These are phyloP conservation scores for Tenebrosternarchus preto DNA, from an alignment of 2,113 vertebrate genomes.

Conservation along the genomic window DNA sequence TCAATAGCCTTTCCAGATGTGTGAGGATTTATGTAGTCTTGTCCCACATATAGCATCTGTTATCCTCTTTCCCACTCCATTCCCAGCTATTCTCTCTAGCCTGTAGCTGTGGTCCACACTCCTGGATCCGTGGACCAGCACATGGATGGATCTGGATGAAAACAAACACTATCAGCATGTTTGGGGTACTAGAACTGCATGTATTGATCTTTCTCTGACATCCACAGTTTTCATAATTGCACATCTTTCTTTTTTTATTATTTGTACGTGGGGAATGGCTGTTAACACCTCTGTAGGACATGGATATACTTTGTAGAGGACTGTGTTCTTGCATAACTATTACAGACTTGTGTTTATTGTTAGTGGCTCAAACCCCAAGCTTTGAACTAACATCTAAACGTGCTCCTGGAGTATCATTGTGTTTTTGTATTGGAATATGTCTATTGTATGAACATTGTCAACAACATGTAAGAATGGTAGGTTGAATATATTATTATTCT, in stretches of 20 bases:
- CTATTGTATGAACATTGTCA: conserved; percentile 28
- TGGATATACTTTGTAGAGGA: conserved; percentile 7
- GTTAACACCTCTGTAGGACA: conserved; percentile 30
- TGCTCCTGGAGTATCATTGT: conserved; percentile 14
- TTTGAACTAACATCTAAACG: conserved; percentile 23
- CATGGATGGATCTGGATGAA: conserved; percentile 28
- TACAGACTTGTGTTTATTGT: conserved; percentile 28
- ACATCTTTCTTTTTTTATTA: not conserved
- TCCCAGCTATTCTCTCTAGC: conserved; percentile 12
- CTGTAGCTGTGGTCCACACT: conserved; percentile 32
- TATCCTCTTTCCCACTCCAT: conserved; percentile 55
- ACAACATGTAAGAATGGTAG: conserved; percentile 40
- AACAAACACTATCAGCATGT: conserved; percentile 35
- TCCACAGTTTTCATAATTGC: conserved; percentile 20
- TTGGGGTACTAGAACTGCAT: conserved; percentile 24
- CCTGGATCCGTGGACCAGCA: conserved; percentile 26
- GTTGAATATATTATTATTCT: conserved; percentile 33
- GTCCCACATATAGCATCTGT: conserved; percentile 58
- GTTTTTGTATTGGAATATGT: conserved; percentile 39
- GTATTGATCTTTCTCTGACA: conserved; percentile 20
- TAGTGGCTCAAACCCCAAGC: conserved; percentile 1
- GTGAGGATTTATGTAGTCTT: conserved; percentile 53
- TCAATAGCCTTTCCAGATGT: conserved; percentile 67
- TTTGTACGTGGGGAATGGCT: not conserved
- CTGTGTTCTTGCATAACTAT: not conserved